A percentile compares a stretch with the other conserved stretches of the same genome.
These are phyloP conservation scores for Pachypanchax playfairii DNA, from an alignment of 2,113 vertebrate genomes.

Conservation along the genomic window DNA sequence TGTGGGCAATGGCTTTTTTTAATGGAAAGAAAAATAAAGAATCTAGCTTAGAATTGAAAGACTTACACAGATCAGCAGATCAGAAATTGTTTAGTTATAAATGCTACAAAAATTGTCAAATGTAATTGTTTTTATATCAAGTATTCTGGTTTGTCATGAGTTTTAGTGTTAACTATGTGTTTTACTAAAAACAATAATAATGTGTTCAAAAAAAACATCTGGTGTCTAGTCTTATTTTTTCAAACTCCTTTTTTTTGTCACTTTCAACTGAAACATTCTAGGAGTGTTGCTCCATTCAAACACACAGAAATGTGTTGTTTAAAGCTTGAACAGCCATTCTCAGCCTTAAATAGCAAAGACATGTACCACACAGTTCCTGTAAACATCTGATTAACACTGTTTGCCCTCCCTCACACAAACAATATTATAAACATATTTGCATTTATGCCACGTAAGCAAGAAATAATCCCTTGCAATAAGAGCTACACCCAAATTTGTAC, in stretches of 20 bases:
- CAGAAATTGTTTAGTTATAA: neutral
- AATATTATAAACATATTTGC: slow-evolving; percentile 27
- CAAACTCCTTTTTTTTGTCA: neutral
- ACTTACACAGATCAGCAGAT: slow-evolving; percentile 4
- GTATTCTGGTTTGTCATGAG: too few species aligned
- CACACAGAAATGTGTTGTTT: slow-evolving; percentile 21
- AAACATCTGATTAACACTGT: slow-evolving; percentile 64
- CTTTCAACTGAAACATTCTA: slow-evolving; percentile 9
- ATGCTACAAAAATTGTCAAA: neutral
- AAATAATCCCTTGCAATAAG: slow-evolving; percentile 40
- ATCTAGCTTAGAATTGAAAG: slow-evolving; percentile 38
- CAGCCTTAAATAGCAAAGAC: slow-evolving; percentile 23
- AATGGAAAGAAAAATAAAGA: slow-evolving; percentile 29
- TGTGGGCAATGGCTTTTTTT: slow-evolving; percentile 59
- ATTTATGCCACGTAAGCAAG: slow-evolving; percentile 30
- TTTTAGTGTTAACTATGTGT: neutral
- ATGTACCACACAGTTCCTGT: slow-evolving; percentile 45
- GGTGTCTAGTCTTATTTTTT: neutral
- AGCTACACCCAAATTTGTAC: slow-evolving; percentile 13
- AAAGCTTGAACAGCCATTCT: slow-evolving; percentile 20
- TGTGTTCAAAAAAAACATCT: neutral
- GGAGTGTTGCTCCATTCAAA: slow-evolving; percentile 9
- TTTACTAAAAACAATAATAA: too few species aligned
- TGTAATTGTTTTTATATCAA: neutral
- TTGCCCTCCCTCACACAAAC: slow-evolving; percentile 32